Evolutionary conservation across 2,113 vertebrate species (phyloP), one percentile per base, ranked within the genome.

Genomic region (Ciconia stormi): DNA sequence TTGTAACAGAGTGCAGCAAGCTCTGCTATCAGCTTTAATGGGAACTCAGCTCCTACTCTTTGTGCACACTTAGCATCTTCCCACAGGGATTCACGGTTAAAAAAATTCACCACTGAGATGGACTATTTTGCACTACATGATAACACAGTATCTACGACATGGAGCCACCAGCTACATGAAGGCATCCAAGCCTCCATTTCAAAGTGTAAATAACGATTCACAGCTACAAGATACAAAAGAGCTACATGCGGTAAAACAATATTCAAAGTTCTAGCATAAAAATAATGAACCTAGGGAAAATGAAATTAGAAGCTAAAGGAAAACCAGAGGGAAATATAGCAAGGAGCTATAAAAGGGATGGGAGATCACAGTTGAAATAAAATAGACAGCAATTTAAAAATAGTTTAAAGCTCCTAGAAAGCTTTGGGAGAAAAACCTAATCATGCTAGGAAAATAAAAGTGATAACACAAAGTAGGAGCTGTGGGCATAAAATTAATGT

Each of bases 231-330:
- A 87, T 83, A 76, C 76, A 87, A 71, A 95, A 69, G 86, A 89
- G 15, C 11, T 79, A n/a, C 20, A 4, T 36, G 65, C 1, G 3
- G 47, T 82, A 90, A 95, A 97, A 76, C 38, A 89, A 34, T 82
- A 74, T 74, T 56, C 90, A 73, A 80, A 92, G 65, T 69, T 61
- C 40, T 82, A 76, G 38, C 21, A 69, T 72, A 55, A 78, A 93
- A 94, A 90, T 90, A 95, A 96, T 86, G 88, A 95, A 67, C 36
- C 36, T 4, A 52, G 62, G 44, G 61, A 94, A 96, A 92, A 81
- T 12, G 38, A 95, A 92, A 95, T 93, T 93, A 93, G 94, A 92
- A 87, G 49, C n/a, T 82, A 71, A 74, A 71, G 76, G 29, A 94
- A 96, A 91, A 87, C 34, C 36, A 85, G 46, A 82, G 86, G 94